These are phyloP conservation scores for Gila orcuttii DNA, from an alignment of 2,113 vertebrate genomes.

Conservation along the genomic window DNA sequence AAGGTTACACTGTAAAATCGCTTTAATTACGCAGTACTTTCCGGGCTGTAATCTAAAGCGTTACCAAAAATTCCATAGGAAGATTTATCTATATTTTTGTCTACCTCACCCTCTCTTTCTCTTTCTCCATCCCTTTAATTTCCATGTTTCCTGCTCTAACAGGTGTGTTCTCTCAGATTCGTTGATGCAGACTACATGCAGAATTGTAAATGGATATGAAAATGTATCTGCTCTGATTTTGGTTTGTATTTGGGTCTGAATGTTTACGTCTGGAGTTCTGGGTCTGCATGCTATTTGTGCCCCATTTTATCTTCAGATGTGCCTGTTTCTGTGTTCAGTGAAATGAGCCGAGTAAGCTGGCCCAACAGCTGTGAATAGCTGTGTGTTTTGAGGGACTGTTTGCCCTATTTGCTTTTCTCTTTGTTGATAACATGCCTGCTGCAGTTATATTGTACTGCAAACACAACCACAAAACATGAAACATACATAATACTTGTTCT, in stretches of 20 bases:
- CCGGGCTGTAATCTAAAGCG: too few relatives aligned
- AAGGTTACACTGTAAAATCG: too few relatives aligned
- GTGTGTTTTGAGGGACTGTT: not conserved
- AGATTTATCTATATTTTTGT: too few relatives aligned
- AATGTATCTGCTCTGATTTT: not conserved
- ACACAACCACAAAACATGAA: not conserved
- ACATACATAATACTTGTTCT: not conserved
- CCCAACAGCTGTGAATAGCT: not conserved
- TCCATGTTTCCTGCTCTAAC: too few relatives aligned
- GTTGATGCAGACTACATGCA: not conserved
- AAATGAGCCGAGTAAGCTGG: slow-evolving; percentile 27
- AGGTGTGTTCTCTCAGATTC: not conserved
- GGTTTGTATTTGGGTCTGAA: not conserved
- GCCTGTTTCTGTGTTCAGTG: slow-evolving; percentile 51
- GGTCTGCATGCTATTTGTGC: not conserved
- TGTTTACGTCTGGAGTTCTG: not conserved
- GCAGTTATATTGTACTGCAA: not conserved
- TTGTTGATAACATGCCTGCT: not conserved
- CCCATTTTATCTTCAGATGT: slow-evolving; percentile 38
- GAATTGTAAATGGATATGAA: not conserved
- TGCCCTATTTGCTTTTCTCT: not conserved
- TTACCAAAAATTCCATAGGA: too few relatives aligned
- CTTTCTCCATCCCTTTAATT: too few relatives aligned
- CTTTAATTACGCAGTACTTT: too few relatives aligned
- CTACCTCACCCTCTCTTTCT: too few relatives aligned